Percentiles rank a stretch among this genome's conserved stretches.
Conservation (phyloP, 2,797 vertebrate genomes). For the Diglossa cyanea region DNA sequence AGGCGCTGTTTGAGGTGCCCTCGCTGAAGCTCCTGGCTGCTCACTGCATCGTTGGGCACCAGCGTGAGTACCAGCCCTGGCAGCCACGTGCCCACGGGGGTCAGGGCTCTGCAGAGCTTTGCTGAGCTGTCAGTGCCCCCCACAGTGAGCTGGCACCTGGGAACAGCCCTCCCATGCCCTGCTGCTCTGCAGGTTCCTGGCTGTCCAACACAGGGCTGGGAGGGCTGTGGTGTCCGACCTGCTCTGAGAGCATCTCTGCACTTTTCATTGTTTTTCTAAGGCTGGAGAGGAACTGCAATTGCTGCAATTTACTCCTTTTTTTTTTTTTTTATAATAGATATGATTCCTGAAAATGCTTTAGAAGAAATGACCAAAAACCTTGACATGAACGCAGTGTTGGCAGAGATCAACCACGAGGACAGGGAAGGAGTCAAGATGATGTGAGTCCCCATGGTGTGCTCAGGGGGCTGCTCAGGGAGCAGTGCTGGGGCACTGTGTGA, state of each 20-base stretch:
- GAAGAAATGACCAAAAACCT: constrained; percentile 99
- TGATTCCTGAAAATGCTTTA: constrained; percentile 98
- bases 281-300: background rate
- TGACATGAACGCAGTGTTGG: constrained; percentile 91
- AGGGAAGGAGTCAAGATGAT: constrained; percentile 89
- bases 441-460: constrained; percentile 73
- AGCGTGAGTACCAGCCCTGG: constrained; percentile 83
- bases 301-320: background rate
- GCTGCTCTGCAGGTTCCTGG: background rate
- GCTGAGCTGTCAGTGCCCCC: background rate
- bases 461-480: background rate
- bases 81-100: fast-evolving
- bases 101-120: background rate
- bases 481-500: background rate
- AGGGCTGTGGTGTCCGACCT: fast-evolving
- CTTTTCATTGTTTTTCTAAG: background rate
- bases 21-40: constrained; percentile 94
- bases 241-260: background rate
- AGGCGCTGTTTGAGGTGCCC: constrained; percentile 95
- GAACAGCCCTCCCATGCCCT: background rate
- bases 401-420: constrained; percentile 80
- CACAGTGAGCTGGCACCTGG: background rate
- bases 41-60: constrained; percentile 95
- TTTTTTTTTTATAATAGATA: constrained; percentile 75
- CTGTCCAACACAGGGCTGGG: background rate